These are phyloP conservation scores for Odontophorus gujanensis DNA, from an alignment of 2,113 vertebrate genomes.

Conservation along the genomic window DNA sequence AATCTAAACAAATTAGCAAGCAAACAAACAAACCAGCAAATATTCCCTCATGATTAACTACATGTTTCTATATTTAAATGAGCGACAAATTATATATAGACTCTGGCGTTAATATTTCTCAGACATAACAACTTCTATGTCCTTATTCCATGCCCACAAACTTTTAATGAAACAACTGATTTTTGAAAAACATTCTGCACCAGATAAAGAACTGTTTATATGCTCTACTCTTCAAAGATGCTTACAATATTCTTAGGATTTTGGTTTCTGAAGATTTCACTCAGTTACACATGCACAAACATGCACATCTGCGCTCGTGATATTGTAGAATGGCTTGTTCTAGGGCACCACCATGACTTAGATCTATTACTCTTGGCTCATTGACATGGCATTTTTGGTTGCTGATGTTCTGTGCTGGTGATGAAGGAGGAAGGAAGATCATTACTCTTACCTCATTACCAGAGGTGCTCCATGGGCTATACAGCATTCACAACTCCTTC, in stretches of 20 bases:
- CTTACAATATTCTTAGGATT: neutral
- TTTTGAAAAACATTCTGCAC: neutral
- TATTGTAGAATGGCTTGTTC: neutral
- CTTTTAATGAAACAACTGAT: neutral
- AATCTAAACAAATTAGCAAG: neutral
- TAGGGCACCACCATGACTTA: neutral
- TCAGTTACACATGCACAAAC: neutral
- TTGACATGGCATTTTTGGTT: neutral
- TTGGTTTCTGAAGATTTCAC: neutral
- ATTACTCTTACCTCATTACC: no score
- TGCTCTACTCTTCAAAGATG: neutral
- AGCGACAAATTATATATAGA: neutral
- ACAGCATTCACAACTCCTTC: rapidly evolving
- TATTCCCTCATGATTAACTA: neutral
- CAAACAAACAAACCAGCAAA: neutral
- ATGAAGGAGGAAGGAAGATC: rapidly evolving
- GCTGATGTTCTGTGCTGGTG: neutral
- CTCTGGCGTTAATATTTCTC: neutral
- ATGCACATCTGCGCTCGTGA: rapidly evolving
- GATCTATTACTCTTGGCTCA: neutral
- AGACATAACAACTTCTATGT: neutral
- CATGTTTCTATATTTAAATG: neutral
- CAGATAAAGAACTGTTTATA: neutral
- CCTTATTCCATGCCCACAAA: neutral
- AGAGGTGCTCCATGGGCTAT: neutral